Evolutionary conservation across 2,113 vertebrate genomes (phyloP), one percentile per base, ranked within the genome.

Genomic region (Puffinus mauretanicus): DNA sequence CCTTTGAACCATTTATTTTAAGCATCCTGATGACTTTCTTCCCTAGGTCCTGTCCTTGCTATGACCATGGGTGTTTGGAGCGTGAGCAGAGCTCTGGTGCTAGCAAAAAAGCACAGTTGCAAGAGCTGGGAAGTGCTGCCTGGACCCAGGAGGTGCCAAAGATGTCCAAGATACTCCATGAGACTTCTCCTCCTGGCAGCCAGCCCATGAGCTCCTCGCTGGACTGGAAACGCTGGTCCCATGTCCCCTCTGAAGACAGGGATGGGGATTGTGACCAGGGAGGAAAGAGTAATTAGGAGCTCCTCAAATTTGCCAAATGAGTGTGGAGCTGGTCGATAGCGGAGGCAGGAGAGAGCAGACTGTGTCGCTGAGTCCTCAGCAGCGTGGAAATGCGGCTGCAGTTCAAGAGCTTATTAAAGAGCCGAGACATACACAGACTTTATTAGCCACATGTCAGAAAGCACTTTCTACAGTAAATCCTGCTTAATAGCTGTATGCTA

Each of bases 381-480:
- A 67, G 65, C 13, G 14, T 85, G 49, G 72, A 83, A 86, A 52
- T 47, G 82, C 9, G 15, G 38, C 76, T 82, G 95, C 62, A 62
- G 82, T 62, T 96, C 73, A 93, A n/a, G 77, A 80, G 69, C n/a
- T 58, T 54, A 5, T 89, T 73, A 91, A 77, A 46, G 71, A 96
- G 47, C 64, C 0, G 7, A 96, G 92, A 78, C 42, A 69, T 82
- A 96, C 62, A 77, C 22, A 69, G 75, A 86, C 87, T 87, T 90
- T 96, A 91, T 98, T 97, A 97, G 88, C 91, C 93, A 62, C 75
- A 66, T 96, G 67, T 94, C 92, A 95, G 66, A 94, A 94, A 95
- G 80, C 46, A 54, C 93, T 97, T 97, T 96, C 78, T 94, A 78
- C 55, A 83, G 91, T 95, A 97, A 97, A 93, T 70, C 66, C 92